These are phyloP conservation scores for Lacerta viridis DNA, from an alignment of 2,797 vertebrate species.

Conservation along the genomic window DNA sequence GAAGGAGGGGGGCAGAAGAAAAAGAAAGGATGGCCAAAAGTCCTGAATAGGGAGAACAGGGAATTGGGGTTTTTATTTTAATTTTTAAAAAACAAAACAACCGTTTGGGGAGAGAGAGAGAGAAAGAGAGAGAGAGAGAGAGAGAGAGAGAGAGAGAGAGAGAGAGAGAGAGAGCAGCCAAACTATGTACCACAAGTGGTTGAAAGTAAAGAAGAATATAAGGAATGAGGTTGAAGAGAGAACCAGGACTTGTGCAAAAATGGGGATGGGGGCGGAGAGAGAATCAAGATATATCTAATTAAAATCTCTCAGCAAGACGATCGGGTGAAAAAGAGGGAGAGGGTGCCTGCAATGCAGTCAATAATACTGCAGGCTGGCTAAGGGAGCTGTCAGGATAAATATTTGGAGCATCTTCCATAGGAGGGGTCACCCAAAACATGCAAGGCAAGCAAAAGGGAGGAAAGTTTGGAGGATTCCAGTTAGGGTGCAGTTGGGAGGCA, in stretches of 20 bases:
- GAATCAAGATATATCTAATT: constrained; percentile 65
- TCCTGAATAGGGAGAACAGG: constrained; percentile 61
- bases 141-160: constrained; percentile 35
- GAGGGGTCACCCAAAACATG: neutral
- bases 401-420: neutral
- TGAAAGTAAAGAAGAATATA: constrained; percentile 67
- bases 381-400: constrained; percentile 44
- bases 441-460: neutral
- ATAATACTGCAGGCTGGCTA: constrained; percentile 70
- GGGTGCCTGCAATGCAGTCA: constrained; percentile 77
- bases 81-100: constrained; percentile 38
- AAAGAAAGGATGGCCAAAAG: constrained; percentile 36
- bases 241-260: constrained; percentile 47
- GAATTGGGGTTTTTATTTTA: constrained; percentile 43
- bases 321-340: constrained; percentile 9
- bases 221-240: constrained; percentile 51
- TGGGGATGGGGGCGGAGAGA: neutral
- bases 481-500: rapidly evolving
- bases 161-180: constrained; percentile 63
- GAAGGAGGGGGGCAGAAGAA: constrained; percentile 12
- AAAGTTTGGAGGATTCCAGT: constrained; percentile 27
- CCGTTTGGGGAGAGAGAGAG: constrained; percentile 62
- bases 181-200: constrained; percentile 66
- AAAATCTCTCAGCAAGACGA: constrained; percentile 61
- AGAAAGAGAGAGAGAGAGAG: neutral